Conservation (phyloP, 2,888 invertebrate genomes). For the Myopa tessellatipennis region DNA sequence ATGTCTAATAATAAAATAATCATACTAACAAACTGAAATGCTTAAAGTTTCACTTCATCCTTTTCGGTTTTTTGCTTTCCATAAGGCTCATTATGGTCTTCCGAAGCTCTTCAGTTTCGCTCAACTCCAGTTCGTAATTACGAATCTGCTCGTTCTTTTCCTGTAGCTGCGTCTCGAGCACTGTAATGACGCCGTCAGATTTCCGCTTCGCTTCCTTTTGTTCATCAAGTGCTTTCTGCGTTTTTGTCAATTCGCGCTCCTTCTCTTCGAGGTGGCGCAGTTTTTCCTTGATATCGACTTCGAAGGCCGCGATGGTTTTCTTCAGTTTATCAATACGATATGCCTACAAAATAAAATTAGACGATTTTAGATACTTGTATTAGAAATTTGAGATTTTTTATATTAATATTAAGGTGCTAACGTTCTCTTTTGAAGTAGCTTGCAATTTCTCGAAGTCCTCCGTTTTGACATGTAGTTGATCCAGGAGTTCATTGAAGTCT, state of each 20-base stretch:
- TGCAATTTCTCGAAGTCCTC: conserved; percentile 59
- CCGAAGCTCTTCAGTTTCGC: conserved; percentile 66
- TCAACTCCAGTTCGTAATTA: conserved; percentile 61
- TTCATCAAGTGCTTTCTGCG: conserved; percentile 62
- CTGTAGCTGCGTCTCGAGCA: conserved; percentile 63
- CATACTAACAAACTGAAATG: neutral
- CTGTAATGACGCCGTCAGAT: conserved; percentile 63
- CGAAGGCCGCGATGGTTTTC: conserved; percentile 62
- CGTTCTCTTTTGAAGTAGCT: conserved; percentile 59
- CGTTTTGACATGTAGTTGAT: conserved; percentile 53
- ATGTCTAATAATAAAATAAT: conserved; percentile 34
- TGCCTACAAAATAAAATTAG: conserved; percentile 45
- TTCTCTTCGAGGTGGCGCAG: conserved; percentile 60
- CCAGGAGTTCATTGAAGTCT: conserved; percentile 57
- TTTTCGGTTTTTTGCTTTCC: conserved; percentile 67
- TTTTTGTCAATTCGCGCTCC: conserved; percentile 61
- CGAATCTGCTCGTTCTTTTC: conserved; percentile 65
- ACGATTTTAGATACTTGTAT: neutral
- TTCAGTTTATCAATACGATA: conserved; percentile 64
- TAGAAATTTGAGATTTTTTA: neutral
- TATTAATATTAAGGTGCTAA: conserved; percentile 46
- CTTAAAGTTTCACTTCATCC: conserved; percentile 51
- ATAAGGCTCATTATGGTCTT: conserved; percentile 66
- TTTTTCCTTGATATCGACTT: conserved; percentile 63
- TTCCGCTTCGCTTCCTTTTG: conserved; percentile 63